Evolutionary conservation across 1,140 invertebrate species (phyloP).

Genomic region (Agraylea sexmaculata): DNA sequence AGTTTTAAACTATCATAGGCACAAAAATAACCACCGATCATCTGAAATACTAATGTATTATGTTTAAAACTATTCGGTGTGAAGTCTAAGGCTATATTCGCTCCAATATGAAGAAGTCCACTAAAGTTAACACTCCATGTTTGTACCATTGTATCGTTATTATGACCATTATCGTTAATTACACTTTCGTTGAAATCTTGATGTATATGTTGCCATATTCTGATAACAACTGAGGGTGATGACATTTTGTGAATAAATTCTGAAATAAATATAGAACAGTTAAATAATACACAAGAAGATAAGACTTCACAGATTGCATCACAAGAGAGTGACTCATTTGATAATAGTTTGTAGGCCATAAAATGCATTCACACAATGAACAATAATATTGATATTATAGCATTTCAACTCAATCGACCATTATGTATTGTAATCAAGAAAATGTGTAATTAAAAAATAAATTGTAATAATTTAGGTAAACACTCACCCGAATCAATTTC

Average conservation of each 20-base stretch:
- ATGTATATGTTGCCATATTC: slow-evolving; percentile 42
- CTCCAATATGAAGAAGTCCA: slow-evolving; percentile 66
- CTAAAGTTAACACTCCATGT: slow-evolving; percentile 79
- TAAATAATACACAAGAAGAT: too few species aligned
- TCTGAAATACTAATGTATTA: slow-evolving; percentile 77
- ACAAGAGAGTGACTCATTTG: background rate
- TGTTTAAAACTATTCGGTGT: slow-evolving; percentile 56
- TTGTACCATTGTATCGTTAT: slow-evolving; percentile 46
- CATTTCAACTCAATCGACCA: too few species aligned
- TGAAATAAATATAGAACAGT: slow-evolving; percentile 14
- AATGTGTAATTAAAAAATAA: background rate
- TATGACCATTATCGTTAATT: slow-evolving; percentile 1
- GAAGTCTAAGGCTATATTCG: slow-evolving; percentile 54
- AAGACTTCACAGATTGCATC: background rate
- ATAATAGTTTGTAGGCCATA: background rate
- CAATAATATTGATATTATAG: too few species aligned
- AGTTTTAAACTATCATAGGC: slow-evolving; percentile 40
- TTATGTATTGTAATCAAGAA: background rate
- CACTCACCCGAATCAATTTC: slow-evolving; percentile 46
- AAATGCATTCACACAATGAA: background rate
- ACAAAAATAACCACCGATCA: slow-evolving; percentile 77
- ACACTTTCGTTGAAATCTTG: slow-evolving; percentile 10
- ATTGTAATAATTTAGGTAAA: background rate
- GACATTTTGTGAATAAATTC: slow-evolving; percentile 28
- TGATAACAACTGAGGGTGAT: slow-evolving; percentile 42